Percentiles rank a stretch among this genome's conserved stretches.
phyloP scores from a whole-genome alignment of 2,797 vertebrate species.

The Peromyscus nudipes region DNA sequence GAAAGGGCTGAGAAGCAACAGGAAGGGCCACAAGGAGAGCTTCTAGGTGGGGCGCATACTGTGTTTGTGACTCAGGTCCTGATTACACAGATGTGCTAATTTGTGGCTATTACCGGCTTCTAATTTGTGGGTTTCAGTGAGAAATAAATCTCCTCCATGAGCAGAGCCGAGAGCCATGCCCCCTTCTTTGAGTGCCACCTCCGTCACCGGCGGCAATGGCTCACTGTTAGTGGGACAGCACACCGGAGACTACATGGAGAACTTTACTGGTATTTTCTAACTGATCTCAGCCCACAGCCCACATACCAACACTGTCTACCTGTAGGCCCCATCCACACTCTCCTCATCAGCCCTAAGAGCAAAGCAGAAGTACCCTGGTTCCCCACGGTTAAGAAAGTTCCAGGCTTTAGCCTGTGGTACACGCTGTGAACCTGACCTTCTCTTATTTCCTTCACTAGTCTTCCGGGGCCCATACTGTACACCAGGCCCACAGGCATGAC shows the following conservation, averaged over 20 bases:
- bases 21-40: background rate
- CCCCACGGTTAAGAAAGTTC: background rate
- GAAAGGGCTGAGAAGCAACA: background rate
- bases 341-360: background rate
- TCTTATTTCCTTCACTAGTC: background rate
- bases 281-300: background rate
- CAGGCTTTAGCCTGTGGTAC: background rate
- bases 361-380: background rate
- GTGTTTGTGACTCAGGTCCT: background rate
- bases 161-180: too few species aligned
- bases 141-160: background rate
- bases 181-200: fast-evolving
- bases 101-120: background rate
- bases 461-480: fast-evolving
- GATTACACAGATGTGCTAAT: too few species aligned
- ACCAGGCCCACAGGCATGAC: too few species aligned
- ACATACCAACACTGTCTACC: background rate
- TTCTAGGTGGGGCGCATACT: fast-evolving
- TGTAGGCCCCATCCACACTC: too few species aligned
- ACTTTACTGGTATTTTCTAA: background rate
- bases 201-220: fast-evolving
- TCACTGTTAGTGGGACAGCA: background rate
- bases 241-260: fast-evolving
- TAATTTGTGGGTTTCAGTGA: fast-evolving
- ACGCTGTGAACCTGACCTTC: fast-evolving